Evolutionary conservation across 2,113 vertebrate genomes (phyloP).

Genomic region (Lipophrys pholis): DNA sequence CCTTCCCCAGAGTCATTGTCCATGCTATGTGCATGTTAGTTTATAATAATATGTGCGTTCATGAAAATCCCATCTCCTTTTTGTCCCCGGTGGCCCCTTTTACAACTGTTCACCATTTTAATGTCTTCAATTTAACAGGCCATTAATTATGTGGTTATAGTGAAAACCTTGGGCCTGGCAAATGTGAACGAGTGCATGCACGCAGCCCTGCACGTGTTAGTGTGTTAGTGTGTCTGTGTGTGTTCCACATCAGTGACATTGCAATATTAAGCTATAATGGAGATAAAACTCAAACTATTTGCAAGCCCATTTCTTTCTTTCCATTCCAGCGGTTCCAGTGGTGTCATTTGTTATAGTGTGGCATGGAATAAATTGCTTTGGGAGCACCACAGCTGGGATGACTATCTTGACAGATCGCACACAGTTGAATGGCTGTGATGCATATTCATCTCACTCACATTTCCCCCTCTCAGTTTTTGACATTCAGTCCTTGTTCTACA

Average conservation of each 20-base stretch:
- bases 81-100: conserved; percentile 49
- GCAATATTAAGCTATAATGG: conserved; percentile 76
- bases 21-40: conserved; percentile 26
- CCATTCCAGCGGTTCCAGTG: conserved; percentile 61
- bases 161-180: conserved; percentile 55
- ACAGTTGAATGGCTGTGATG: conserved; percentile 50
- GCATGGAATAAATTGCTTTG: conserved; percentile 73
- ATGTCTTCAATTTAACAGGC: conserved; percentile 75
- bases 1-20: conserved; percentile 2
- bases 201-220: conserved; percentile 17
- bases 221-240: conserved; percentile 44
- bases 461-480: background rate
- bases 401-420: conserved; percentile 70
- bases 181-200: conserved; percentile 26
- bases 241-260: conserved; percentile 71
- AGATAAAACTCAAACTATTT: conserved; percentile 75
- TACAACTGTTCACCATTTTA: conserved; percentile 64
- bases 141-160: conserved; percentile 74
- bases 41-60: conserved; percentile 56
- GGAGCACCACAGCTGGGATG: conserved; percentile 66
- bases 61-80: conserved; percentile 38
- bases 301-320: conserved; percentile 72
- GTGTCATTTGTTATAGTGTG: conserved; percentile 70
- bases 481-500: conserved; percentile 56
- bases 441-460: conserved; percentile 58